These are phyloP conservation scores for Cenopis cana DNA, from an alignment of 2,888 invertebrate genomes.

Conservation along the genomic window DNA sequence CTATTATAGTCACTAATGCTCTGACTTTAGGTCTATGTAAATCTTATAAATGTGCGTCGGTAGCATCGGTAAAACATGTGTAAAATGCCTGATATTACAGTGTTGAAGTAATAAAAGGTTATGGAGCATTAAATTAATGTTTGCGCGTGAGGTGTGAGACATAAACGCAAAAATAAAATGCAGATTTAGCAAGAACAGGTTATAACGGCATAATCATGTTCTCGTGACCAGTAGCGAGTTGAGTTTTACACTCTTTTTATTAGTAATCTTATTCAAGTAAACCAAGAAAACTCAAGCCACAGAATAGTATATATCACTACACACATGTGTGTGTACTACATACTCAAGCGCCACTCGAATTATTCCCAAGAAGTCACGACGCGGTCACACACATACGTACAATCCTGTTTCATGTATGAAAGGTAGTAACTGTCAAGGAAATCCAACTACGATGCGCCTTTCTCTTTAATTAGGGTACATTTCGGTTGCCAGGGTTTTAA, in stretches of 20 bases:
- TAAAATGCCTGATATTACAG: slow-evolving; percentile 33
- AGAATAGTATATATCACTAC: too few species aligned
- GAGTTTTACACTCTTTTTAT: background rate
- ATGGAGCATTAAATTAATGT: slow-evolving; percentile 30
- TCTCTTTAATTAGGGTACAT: background rate
- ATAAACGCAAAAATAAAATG: slow-evolving; percentile 20
- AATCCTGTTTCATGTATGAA: background rate
- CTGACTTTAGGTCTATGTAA: background rate
- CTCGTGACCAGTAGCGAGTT: slow-evolving; percentile 6
- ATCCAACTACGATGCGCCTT: background rate
- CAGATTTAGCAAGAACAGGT: background rate
- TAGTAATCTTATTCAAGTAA: background rate
- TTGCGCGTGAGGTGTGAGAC: slow-evolving; percentile 29
- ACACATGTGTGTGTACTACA: too few species aligned
- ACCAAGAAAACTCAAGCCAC: background rate
- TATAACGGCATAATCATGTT: slow-evolving; percentile 10
- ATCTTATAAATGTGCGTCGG: background rate
- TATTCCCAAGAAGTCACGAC: slow-evolving; percentile 5
- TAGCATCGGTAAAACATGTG: slow-evolving; percentile 17
- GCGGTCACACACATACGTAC: background rate
- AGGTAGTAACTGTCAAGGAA: background rate
- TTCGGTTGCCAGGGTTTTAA: slow-evolving; percentile 36
- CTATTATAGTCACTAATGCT: background rate
- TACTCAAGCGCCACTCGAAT: slow-evolving; percentile 27
- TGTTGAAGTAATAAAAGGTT: slow-evolving; percentile 22